phyloP scores from a whole-genome alignment of 2,797 vertebrate genomes.

The Oceanodroma leucorhoa region DNA sequence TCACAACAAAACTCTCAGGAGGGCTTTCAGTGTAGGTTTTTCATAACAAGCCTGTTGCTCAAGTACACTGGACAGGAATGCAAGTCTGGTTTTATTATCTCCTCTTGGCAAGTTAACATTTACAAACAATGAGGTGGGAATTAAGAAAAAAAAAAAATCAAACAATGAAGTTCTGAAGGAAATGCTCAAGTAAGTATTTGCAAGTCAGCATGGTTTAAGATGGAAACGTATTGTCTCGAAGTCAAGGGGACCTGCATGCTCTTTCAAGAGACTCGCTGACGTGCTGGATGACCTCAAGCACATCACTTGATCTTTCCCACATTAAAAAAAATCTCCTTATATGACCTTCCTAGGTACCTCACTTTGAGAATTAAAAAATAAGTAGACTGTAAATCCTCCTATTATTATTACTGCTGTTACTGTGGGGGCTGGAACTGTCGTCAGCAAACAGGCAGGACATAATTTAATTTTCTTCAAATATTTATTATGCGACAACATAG shows the following conservation, averaged over 20 bases:
- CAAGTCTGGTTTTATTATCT: background rate
- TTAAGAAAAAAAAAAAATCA: background rate
- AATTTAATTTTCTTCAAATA: conserved; percentile 63
- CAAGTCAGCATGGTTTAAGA: conserved; percentile 9
- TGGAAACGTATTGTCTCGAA: background rate
- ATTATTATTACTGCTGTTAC: conserved; percentile 45
- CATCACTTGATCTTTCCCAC: background rate
- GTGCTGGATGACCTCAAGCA: background rate
- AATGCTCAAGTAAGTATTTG: background rate
- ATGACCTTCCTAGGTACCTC: background rate
- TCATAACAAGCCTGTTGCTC: background rate
- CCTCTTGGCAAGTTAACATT: background rate
- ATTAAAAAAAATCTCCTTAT: background rate
- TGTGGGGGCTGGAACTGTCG: conserved; percentile 6
- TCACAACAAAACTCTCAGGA: background rate
- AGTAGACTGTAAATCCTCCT: conserved; percentile 2
- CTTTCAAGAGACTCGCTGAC: background rate
- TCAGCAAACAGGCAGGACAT: conserved; percentile 26
- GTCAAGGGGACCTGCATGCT: background rate
- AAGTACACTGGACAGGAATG: background rate
- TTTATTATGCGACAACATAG: conserved; percentile 39
- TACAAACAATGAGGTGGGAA: background rate
- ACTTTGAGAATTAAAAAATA: conserved; percentile 13
- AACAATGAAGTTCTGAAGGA: background rate
- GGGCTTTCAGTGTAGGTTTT: background rate